Evolutionary conservation across 2,797 vertebrate species (phyloP).

Genomic region (Sebastes kiyomatsui): DNA sequence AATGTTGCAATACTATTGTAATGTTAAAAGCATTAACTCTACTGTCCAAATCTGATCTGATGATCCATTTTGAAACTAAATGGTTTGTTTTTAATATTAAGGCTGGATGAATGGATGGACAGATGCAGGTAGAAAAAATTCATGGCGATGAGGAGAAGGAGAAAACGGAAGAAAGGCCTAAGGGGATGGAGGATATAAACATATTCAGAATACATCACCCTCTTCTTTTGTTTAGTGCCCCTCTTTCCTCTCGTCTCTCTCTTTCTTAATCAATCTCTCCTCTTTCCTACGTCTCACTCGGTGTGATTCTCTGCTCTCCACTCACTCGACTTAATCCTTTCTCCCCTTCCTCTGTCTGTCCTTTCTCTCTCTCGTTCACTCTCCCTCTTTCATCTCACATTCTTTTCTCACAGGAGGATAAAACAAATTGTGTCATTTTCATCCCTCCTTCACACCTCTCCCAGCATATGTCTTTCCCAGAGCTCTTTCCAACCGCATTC

Average conservation of each 20-base stretch:
- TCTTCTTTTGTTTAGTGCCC: neutral
- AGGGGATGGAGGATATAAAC: neutral
- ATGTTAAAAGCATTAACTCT: neutral
- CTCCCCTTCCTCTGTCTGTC: conserved; percentile 28
- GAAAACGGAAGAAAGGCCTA: neutral
- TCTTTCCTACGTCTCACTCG: conserved; percentile 13
- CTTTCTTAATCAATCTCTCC: conserved; percentile 35
- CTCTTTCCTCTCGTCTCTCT: neutral
- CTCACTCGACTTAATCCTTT: conserved; percentile 36
- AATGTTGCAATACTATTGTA: neutral
- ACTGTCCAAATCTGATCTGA: neutral
- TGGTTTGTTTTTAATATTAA: neutral
- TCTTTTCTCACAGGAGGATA: conserved; percentile 57
- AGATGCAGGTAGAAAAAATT: neutral
- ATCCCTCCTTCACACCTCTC: conserved; percentile 62
- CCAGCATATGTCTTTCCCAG: conserved; percentile 24
- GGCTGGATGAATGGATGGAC: neutral
- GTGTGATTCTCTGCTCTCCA: conserved; percentile 28
- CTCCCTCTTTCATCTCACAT: conserved; percentile 48
- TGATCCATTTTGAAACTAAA: neutral
- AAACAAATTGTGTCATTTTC: conserved; percentile 59
- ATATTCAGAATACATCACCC: neutral
- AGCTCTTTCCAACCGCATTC: conserved; percentile 34
- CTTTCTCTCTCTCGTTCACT: neutral
- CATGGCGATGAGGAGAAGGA: neutral